Percentiles rank a stretch among this genome's conserved stretches.
Evolutionary conservation across 2,113 vertebrate species (phyloP).

Genomic region (Odobenus rosmarus): DNA sequence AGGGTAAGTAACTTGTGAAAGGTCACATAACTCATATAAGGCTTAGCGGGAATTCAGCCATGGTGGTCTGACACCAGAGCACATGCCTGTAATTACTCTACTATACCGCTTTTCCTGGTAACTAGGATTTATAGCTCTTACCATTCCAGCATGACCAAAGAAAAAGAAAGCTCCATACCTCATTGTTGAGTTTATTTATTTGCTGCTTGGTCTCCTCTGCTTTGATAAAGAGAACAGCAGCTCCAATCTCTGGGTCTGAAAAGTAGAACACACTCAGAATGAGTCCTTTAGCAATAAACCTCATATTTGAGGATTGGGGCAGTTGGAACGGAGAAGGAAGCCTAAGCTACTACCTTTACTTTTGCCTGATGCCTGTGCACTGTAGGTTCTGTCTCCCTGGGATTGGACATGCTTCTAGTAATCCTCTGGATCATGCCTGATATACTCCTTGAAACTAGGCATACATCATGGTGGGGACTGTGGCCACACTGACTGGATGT

Average conservation of each 20-base stretch:
- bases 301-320: neutral
- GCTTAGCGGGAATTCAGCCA: neutral
- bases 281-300: neutral
- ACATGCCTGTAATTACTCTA: accelerated
- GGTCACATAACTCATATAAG: neutral
- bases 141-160: neutral
- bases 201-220: conserved; percentile 91
- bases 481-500: too few species aligned
- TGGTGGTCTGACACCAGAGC: neutral
- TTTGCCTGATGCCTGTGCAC: neutral
- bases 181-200: conserved; percentile 87
- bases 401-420: neutral
- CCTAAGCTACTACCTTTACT: neutral
- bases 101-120: neutral
- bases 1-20: neutral
- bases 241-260: conserved; percentile 87
- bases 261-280: conserved; percentile 67
- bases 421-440: neutral
- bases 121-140: neutral
- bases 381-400: neutral
- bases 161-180: conserved; percentile 83
- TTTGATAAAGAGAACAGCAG: conserved; percentile 88
- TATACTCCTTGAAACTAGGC: neutral
- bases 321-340: neutral
- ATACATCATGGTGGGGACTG: neutral